Evolutionary conservation across 2,113 vertebrate genomes (phyloP).

Genomic region (Platycercus adscitus): DNA sequence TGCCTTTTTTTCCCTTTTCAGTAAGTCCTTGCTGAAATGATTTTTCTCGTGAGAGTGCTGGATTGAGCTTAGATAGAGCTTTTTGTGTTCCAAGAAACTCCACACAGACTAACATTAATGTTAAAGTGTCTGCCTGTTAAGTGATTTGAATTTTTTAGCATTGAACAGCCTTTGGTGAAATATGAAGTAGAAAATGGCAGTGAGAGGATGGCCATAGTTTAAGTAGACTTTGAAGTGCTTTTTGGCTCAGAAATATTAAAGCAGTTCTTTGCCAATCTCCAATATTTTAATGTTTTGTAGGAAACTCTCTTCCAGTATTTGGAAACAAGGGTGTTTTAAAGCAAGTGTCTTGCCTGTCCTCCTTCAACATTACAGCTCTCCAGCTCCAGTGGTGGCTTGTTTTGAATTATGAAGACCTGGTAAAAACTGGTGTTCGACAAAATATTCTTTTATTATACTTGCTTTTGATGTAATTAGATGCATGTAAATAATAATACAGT

Average conservation of each 20-base stretch:
- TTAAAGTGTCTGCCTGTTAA: not conserved
- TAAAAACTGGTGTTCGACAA: not conserved
- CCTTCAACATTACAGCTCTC: not conserved
- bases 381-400: not conserved
- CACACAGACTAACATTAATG: not conserved
- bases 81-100: not conserved
- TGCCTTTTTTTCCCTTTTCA: not conserved
- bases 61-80: not conserved
- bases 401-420: not conserved
- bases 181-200: not conserved
- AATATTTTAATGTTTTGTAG: not conserved
- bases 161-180: not conserved
- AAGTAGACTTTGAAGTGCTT: not conserved
- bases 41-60: not conserved
- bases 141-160: not conserved
- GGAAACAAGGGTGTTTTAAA: not conserved
- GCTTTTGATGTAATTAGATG: not conserved
- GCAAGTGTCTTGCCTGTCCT: not conserved
- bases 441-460: not conserved
- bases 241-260: not conserved
- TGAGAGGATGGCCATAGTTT: not conserved
- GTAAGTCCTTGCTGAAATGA: not conserved
- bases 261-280: not conserved
- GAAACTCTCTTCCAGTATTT: not conserved
- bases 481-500: not conserved